Evolutionary conservation across 2,888 invertebrate species (phyloP), one percentile per base, ranked within the genome.

Genomic region (Lycaena phlaeas): DNA sequence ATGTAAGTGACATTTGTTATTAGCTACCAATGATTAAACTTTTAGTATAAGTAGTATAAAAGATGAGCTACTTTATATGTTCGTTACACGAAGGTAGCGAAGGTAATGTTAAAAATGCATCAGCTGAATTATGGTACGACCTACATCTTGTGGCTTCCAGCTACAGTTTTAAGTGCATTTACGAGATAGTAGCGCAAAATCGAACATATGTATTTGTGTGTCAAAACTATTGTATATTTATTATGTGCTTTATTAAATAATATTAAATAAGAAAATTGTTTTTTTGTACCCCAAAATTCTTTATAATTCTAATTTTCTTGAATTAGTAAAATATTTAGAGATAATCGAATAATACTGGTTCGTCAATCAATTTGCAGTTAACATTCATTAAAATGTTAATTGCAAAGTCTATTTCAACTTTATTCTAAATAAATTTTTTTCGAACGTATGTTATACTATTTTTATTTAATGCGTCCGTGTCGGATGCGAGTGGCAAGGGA

Each of bases 91-190:
- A 29, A 29, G 11, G 27, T 25, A 12, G 18, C 27, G n/a, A n/a
- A n/a, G 18, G 36, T 17, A 40, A 41, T 41, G 38, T 51, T 47
- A 46, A 51, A 44, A 51, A 48, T 46, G 38, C 41, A 48, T 29
- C 31, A 26, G 39, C n/a, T n/a, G 34, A 44, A 41, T 43, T 43
- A 45, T 46, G 40, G 36, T 36, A 43, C 29, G 28, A 43, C 28
- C 31, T 38, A 45, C 34, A 31, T 43, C 30, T 14, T 26, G 41
- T 30, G 43, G 27, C 44, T 40, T n/a, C 42, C 45, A 36, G 42
- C 38, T 27, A 37, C 41, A 38, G 40, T 37, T 44, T 37, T 44
- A 44, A 31, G 42, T 44, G 44, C 47, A 47, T 47, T 47, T 47
- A 47, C 36, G 37, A 27, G 27, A 44, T 22, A 38, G 36, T 25